Percentiles rank a stretch among this genome's conserved stretches.
These are phyloP conservation scores for Adelges cooleyi DNA, from an alignment of 1,140 invertebrate genomes.

Conservation along the genomic window DNA sequence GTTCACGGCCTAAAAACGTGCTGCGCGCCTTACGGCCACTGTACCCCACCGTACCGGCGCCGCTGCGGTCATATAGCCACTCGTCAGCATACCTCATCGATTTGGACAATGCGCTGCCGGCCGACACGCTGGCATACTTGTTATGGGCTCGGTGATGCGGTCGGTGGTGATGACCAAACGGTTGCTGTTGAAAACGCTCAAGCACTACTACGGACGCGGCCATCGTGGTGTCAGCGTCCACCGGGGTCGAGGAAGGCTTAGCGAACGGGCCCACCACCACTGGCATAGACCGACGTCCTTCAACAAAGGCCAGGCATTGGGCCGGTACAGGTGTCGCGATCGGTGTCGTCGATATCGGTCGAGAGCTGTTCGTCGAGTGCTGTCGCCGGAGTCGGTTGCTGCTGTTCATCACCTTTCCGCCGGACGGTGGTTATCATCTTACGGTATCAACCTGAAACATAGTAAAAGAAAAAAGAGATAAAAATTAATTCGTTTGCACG, in stretches of 20 bases:
- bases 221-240: background rate
- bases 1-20: conserved; percentile 42
- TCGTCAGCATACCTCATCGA: conserved; percentile 73
- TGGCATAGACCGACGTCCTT: background rate
- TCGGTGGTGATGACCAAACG: background rate
- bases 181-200: background rate
- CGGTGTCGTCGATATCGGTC: background rate
- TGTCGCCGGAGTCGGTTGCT: background rate
- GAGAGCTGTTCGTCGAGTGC: background rate
- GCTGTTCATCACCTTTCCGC: conserved; percentile 8
- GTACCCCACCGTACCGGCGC: conserved; percentile 32
- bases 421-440: background rate
- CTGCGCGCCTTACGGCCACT: conserved; percentile 36
- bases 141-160: conserved; percentile 27
- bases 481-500: too few species aligned
- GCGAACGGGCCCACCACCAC: background rate
- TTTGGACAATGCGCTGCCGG: conserved; percentile 51
- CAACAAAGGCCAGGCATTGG: background rate
- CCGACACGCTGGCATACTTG: conserved; percentile 39
- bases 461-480: too few species aligned
- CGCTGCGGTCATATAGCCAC: conserved; percentile 66
- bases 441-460: background rate
- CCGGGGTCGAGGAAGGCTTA: background rate
- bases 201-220: conserved; percentile 6
- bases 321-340: background rate